Base-by-base conservation (phyloP, 2,888 invertebrate species). In the Piscicola geometra region DNA sequence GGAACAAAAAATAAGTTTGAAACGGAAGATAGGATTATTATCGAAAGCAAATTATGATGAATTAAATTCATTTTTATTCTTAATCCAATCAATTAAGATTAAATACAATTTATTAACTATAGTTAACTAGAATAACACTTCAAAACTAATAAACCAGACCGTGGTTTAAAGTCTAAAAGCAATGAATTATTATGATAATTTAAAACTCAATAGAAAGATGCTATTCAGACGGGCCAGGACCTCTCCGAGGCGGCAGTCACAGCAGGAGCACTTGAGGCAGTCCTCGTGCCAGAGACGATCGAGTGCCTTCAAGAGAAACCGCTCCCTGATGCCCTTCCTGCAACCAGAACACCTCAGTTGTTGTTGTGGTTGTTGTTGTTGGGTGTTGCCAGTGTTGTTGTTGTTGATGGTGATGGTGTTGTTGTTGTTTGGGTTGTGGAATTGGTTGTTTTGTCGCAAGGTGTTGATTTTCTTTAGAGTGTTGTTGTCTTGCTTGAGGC, bases 281-380 rank as follows among this genome's bases (percentile, higher is more conserved):
- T 94, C 94, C 82, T 94, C 94, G 87, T 94, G 94, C 94, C 94
- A 94, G 86, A 90, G 92, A 84, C 93, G 88, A 85, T 94, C 93
- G 86, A 94, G 88, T 0, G 93, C 93, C 80, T 84, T 92, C 81
- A 93, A 88, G 64, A 93, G 89, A 86, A 90, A 94, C 18, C 78
- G 71, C 67, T 80, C 93, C 1, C 90, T 90, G 86, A 94, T 94
- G 80, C 90, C 88, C 86, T 93, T 93, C 78, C 92, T 91, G 83
- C 93, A 93, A 69, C 92, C 92, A n/a, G 76, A 75, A 60, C 78
- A 78, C 18, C 69, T 66, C 64, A 74, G 64, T 30, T 30, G 66
- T 1, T 15, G 12, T 15, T 60, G 15, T 66, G 9, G 66, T 66
- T 9, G 9, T 66, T 15, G 9, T 66, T 15, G 9, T 66, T n/a